Evolutionary conservation across 2,113 vertebrate genomes (phyloP).

Genomic region (Dendropsophus ebraccatus): DNA sequence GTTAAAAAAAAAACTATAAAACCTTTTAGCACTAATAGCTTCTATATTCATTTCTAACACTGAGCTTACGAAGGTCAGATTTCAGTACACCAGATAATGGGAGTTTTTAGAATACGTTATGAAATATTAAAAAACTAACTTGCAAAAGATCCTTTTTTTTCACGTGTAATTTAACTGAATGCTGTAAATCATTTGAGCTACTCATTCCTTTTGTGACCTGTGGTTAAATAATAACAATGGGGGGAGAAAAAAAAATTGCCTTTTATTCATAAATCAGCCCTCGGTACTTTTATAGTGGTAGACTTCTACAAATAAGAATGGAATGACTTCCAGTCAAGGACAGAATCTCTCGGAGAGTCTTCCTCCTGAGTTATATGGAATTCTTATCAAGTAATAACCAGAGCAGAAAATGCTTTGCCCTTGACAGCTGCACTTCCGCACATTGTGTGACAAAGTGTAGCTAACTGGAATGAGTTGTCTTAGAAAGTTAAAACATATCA

Average conservation of each 20-base stretch:
- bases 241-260: constrained; percentile 27
- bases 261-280: constrained; percentile 46
- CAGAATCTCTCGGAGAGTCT: constrained; percentile 34
- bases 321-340: constrained; percentile 57
- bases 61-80: constrained; percentile 22
- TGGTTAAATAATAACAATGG: constrained; percentile 39
- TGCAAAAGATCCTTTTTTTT: constrained; percentile 17
- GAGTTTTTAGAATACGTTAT: constrained; percentile 19
- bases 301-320: constrained; percentile 29
- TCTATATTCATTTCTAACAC: neutral
- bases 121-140: constrained; percentile 45
- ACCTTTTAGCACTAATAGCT: constrained; percentile 21
- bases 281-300: constrained; percentile 25
- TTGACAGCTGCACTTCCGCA: constrained; percentile 49
- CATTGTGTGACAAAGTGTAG: constrained; percentile 47
- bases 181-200: constrained; percentile 33
- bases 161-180: constrained; percentile 29
- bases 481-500: constrained; percentile 49
- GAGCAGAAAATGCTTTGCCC: constrained; percentile 53
- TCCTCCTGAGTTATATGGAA: constrained; percentile 52
- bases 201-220: constrained; percentile 35
- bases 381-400: constrained; percentile 55
- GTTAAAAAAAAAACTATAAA: neutral
- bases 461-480: constrained; percentile 54
- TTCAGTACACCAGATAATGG: constrained; percentile 8